Conservation (phyloP, 2,113 vertebrate genomes). For the Psittacula cyanocephala region DNA sequence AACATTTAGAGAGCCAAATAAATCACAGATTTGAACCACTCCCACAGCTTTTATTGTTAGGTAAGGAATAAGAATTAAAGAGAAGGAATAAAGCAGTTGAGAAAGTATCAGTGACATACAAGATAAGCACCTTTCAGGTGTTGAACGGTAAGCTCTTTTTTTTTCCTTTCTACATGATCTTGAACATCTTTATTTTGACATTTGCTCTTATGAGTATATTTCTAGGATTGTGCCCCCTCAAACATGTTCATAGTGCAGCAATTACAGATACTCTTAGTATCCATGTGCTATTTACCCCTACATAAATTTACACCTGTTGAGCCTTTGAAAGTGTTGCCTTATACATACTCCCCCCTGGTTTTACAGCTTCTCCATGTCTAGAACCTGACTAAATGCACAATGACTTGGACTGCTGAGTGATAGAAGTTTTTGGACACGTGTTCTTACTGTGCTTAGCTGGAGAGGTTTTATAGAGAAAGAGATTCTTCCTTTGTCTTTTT, state of each 20-base stretch:
- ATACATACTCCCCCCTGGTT: not conserved
- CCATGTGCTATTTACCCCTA: fast-evolving
- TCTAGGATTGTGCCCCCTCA: not conserved
- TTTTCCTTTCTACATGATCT: not conserved
- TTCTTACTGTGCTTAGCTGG: not conserved
- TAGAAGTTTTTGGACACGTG: not conserved
- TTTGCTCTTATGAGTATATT: not conserved
- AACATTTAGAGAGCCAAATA: not conserved
- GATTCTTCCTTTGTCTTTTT: not conserved
- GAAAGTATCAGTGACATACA: not conserved
- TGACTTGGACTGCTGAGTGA: not conserved
- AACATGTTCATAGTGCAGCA: not conserved
- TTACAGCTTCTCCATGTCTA: fast-evolving
- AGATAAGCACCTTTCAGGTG: not conserved
- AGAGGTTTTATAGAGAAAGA: not conserved
- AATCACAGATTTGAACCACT: not conserved
- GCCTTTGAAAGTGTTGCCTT: not conserved
- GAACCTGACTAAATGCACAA: not conserved
- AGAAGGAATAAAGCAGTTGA: not conserved
- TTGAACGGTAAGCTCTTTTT: not conserved
- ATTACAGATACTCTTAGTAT: not conserved
- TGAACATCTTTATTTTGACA: not conserved
- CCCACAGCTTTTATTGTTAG: not conserved
- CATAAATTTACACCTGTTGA: not conserved
- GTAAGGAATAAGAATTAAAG: not conserved